Evolutionary conservation across 2,797 vertebrate species (phyloP).

Genomic region (Esox lucius): DNA sequence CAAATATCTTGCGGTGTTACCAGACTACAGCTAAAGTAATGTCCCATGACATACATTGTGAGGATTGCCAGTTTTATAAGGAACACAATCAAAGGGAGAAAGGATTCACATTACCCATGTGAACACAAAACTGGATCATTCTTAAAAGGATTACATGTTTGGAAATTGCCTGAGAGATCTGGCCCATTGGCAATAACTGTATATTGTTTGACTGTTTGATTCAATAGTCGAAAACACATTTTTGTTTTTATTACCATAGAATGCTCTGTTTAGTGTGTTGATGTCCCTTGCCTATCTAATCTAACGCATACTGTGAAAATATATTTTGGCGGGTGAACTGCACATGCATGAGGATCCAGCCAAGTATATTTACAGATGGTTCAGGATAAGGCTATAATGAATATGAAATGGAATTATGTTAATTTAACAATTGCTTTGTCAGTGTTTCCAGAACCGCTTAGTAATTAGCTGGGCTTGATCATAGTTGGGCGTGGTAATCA

Average conservation of each 20-base stretch:
- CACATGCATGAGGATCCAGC: neutral
- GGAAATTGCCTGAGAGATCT: neutral
- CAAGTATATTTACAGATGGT: no score
- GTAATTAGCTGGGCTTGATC: no score
- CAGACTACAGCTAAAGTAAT: neutral
- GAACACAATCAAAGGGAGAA: neutral
- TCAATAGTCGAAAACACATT: neutral
- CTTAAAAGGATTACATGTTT: neutral
- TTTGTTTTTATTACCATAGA: neutral
- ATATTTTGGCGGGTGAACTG: neutral
- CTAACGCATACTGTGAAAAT: neutral
- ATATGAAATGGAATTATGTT: neutral
- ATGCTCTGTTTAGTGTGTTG: constrained; percentile 2
- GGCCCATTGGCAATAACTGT: neutral
- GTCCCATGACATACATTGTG: neutral
- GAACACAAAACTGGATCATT: neutral
- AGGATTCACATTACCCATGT: neutral
- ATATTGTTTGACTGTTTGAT: neutral
- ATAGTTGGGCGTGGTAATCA: no score
- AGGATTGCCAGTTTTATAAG: neutral
- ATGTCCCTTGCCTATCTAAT: neutral
- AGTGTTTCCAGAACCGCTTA: no score
- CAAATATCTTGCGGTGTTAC: neutral
- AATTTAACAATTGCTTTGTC: no score
- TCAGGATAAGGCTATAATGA: neutral